Evolutionary conservation across 2,113 vertebrate genomes (phyloP).

Genomic region (Charina bottae): DNA sequence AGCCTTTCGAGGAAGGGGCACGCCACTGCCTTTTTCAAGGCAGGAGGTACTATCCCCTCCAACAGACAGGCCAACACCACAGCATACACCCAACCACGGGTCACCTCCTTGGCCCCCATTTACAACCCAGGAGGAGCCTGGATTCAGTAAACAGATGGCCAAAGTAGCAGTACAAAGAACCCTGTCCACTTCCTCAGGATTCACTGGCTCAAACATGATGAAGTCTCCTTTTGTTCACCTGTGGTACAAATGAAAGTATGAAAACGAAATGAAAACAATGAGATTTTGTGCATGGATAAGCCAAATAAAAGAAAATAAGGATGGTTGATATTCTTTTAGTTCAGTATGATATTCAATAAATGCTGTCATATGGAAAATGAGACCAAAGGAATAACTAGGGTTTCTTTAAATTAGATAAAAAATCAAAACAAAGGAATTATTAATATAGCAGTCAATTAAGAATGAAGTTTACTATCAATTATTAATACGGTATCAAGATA

Average conservation of each 20-base stretch:
- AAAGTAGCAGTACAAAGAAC: too few relatives aligned
- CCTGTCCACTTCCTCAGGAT: too few relatives aligned
- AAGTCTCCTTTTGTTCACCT: background rate
- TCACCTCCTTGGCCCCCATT: too few relatives aligned
- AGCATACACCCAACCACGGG: too few relatives aligned
- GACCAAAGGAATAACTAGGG: conserved; percentile 11
- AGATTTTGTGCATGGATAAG: background rate
- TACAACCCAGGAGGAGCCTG: too few relatives aligned
- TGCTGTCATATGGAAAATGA: conserved; percentile 12
- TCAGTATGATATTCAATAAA: conserved; percentile 3
- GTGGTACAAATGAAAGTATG: background rate
- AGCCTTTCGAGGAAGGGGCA: background rate
- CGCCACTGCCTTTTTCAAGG: background rate
- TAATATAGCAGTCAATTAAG: conserved; percentile 37
- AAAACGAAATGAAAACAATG: background rate
- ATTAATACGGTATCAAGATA: conserved; percentile 20
- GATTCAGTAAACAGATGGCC: too few relatives aligned
- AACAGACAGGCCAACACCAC: too few relatives aligned
- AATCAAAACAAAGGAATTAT: conserved; percentile 30
- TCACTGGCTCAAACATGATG: too few relatives aligned
- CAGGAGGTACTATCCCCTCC: background rate
- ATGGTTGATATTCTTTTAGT: background rate
- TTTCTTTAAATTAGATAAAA: conserved; percentile 23
- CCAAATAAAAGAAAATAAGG: background rate
- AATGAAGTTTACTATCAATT: conserved; percentile 29